phyloP scores from a whole-genome alignment of 1,140 invertebrate genomes.

The Zeugodacus cucurbitae region DNA sequence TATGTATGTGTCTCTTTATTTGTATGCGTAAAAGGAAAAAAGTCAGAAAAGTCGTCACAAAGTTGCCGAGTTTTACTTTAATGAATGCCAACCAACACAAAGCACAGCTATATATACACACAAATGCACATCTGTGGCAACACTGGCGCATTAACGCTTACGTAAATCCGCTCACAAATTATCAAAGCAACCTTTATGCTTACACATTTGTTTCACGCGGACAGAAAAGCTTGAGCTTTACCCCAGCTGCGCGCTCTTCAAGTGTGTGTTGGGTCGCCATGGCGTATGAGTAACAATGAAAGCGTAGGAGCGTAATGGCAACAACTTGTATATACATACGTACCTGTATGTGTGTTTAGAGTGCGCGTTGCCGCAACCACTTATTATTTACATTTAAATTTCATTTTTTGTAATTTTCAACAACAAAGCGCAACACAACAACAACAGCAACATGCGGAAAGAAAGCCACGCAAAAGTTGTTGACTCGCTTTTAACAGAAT shows the following conservation, averaged over 20 bases:
- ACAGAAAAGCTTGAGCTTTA: not conserved
- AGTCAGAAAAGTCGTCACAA: not conserved
- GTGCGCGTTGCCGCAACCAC: not conserved
- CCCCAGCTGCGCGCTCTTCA: not conserved
- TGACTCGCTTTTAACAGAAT: not conserved
- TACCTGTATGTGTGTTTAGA: not conserved
- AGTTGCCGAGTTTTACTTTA: not conserved
- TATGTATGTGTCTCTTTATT: not conserved
- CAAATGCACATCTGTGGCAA: not conserved
- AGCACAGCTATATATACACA: not conserved
- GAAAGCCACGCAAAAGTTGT: not conserved
- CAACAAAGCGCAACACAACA: not conserved
- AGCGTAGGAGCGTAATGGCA: not conserved
- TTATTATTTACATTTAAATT: conserved; percentile 39
- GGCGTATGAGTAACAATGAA: conserved; percentile 11
- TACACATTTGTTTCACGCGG: not conserved
- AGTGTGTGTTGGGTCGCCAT: not conserved
- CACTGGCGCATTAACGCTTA: not conserved
- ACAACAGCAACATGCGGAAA: not conserved
- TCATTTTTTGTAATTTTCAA: conserved; percentile 13
- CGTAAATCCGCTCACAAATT: not conserved
- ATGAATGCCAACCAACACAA: not conserved
- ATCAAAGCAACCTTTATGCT: not conserved
- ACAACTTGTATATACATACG: not conserved
- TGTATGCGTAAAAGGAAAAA: not conserved